Base-by-base conservation (phyloP, 2,797 vertebrate genomes). In the Potorous gilbertii region DNA sequence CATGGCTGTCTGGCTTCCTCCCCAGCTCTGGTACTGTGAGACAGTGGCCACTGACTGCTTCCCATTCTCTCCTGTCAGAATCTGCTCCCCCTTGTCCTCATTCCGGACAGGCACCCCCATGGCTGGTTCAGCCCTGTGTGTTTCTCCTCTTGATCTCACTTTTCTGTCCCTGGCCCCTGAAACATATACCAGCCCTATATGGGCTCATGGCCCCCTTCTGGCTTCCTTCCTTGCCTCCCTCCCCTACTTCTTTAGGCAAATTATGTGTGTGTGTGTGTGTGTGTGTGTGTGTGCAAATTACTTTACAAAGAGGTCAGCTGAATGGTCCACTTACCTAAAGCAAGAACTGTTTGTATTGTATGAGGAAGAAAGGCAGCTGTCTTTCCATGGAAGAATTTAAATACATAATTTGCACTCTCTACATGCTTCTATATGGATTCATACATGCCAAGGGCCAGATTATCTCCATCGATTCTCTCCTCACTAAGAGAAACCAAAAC, bases 241-340 rank as follows among this genome's bases (percentile, higher is more conserved):
- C n/a, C 6, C 66, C 18, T n/a, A 21, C 18, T 21, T n/a, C 34
- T 74, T 24, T n/a, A 81, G n/a, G n/a, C 46, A 94, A 31, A 8
- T 93, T 96, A 52, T 52, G 0, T 52, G 52, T 52, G 52, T 52
- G 52, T 52, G 52, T 52, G 52, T 52, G 52, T 52, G 52, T 52
- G 52, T 52, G 52, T 52, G 52, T 52, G 52, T 52, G 52, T 52
- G 52, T 52, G 52, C 6, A 62, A 90, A 95, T 90, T 55, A 3
- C 92, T 96, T 94, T 74, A 94, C 54, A 96, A 94, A 95, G 92
- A 91, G 66, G 6, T 16, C 5, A 92, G 5, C 93, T 62, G 89
- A 24, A 95, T 27, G 56, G 55, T 92, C 90, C 54, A 92, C 5
- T 81, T 9, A 81, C 5, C 4, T n/a, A 40, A 40, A 81, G 66